Base-by-base conservation (phyloP, 2,888 invertebrate species). In the Parthenolecanium corni region DNA sequence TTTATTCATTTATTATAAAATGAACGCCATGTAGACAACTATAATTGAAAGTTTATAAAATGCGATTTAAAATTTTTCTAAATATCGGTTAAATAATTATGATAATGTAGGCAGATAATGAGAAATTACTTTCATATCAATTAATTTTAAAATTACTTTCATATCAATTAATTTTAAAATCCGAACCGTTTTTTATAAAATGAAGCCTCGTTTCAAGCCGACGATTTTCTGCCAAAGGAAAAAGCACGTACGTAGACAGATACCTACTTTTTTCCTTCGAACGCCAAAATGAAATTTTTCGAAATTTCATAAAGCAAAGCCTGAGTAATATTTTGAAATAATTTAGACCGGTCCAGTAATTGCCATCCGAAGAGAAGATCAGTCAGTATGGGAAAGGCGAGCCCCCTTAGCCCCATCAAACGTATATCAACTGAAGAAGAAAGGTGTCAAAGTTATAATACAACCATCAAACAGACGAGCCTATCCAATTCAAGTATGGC, bases 381-480 rank as follows among this genome's bases (percentile, higher is more conserved):
- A 93, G 73, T 89, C 91, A 69, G 91, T 94, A 72, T 94, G 93
- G 93, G 93, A 94, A 74, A 77, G 98, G 66, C 79, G 98, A 65
- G 97, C 98, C 0, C 94, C 98, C 0, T 83, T 98, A 67, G 85
- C 93, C 0, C 98, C 98, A 0, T 74, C 80, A 23, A 95, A 97
- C 72, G 96, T 98, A 6, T 83, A 86, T 69, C 84, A 87, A 67
- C 77, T 99, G 68, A 88, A 91, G 21, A 82, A 86, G 67, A 81
- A 85, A 69, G 93, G 94, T 2, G 86, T 95, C 47, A 89, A 89
- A 74, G 96, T 99, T 53, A 86, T 98, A 53, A 94, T 99, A 0
- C 98, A 99, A 72, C 97, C 98, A 0, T 96, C 96, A 64, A 98
- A 99, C 74, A 79, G 98, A 66, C 79, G 98, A 53, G 95, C 98